Evolutionary conservation across 1,140 invertebrate genomes (phyloP), one percentile per base, ranked within the genome.

Genomic region (Neuroterus valhalla): DNA sequence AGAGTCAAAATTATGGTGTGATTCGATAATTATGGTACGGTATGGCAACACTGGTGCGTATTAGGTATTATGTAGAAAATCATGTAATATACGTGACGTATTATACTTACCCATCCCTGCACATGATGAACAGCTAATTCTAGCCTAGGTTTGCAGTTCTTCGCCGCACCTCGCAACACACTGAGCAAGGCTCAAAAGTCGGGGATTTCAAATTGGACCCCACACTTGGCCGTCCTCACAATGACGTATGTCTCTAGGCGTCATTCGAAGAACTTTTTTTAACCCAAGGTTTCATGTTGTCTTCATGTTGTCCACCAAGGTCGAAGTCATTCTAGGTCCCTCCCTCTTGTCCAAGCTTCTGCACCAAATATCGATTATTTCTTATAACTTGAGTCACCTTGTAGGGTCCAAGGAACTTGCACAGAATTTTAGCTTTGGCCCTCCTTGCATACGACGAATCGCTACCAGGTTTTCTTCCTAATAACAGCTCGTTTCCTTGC

Each of bases 261-360:
- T 50, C 15, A 1, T 15, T 5, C n/a, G 8, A 50, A 50, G 2
- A 17, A 19, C n/a, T 3, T 17, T 15, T 19, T 50, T 17, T 17
- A 17, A 17, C 46, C 83, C 82, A 87, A 45, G 71, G 79, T 68
- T n/a, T n/a, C n/a, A n/a, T n/a, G n/a, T n/a, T n/a, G n/a, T n/a
- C n/a, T 86, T 87, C 81, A 87, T 84, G 46, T 80, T 79, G 42
- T 86, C 82, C 1, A 79, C 83, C 14, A 75, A 80, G 2, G 84
- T 84, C 3, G 73, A 76, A n/a, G 78, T 85, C 2, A 12, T 67
- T 26, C 46, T 67, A 0, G 85, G 81, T n/a, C 84, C 83, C 52
- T 85, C 83, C 43, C 71, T n/a, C 70, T 5, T 77, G 43, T 5
- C 81, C 82, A 14, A 74, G 50, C 55, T 81, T 82, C 52, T 72